phyloP scores from a whole-genome alignment of 2,797 vertebrate species.

The Schizothorax lantsangensis region DNA sequence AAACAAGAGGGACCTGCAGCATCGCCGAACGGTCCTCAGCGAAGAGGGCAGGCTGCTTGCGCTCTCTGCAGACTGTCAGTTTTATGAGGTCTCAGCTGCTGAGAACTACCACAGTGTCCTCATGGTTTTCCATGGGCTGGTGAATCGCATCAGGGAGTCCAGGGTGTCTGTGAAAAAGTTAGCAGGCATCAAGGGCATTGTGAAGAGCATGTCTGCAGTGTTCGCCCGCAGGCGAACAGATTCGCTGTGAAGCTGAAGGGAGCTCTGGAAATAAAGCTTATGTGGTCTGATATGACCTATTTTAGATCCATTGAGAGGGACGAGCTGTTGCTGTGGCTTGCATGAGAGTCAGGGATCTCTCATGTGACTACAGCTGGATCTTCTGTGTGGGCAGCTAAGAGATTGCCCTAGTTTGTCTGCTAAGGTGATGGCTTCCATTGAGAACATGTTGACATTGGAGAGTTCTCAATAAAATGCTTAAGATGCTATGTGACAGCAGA shows the following conservation, averaged over 20 bases:
- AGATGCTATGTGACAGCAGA: slow-evolving; percentile 3
- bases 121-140: slow-evolving; percentile 80
- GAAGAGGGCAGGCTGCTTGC: slow-evolving; percentile 82
- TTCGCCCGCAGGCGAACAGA: slow-evolving; percentile 79
- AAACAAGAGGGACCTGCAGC: slow-evolving; percentile 81
- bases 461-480: slow-evolving; percentile 22
- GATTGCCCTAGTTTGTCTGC: slow-evolving; percentile 21
- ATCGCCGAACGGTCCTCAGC: slow-evolving; percentile 76
- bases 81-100: slow-evolving; percentile 82
- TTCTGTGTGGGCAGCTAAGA: background rate
- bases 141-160: slow-evolving; percentile 74
- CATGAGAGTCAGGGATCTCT: background rate
- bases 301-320: slow-evolving; percentile 23
- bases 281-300: slow-evolving; percentile 41
- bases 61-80: slow-evolving; percentile 78
- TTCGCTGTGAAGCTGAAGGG: slow-evolving; percentile 70
- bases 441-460: background rate
- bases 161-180: slow-evolving; percentile 75
- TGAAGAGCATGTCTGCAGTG: slow-evolving; percentile 81
- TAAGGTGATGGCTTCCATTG: background rate
- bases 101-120: slow-evolving; percentile 81
- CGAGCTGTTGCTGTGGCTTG: background rate
- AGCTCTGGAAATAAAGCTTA: slow-evolving; percentile 22
- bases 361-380: slow-evolving; percentile 15
- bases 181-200: slow-evolving; percentile 78